phyloP scores from a whole-genome alignment of 1,140 invertebrate species.

The Probaryconus sp. region DNA sequence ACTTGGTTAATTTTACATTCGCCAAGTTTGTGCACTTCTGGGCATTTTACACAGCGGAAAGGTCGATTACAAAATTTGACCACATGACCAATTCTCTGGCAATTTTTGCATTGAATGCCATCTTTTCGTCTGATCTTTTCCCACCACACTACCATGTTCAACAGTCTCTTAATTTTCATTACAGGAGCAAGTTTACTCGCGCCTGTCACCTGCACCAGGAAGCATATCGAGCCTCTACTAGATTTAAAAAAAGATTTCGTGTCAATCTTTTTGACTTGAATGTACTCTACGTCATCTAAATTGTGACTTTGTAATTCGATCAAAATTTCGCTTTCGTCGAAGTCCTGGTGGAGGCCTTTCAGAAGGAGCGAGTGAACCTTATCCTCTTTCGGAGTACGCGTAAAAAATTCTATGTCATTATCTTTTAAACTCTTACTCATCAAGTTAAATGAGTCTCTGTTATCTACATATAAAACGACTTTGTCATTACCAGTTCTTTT shows the following conservation, averaged over 20 bases:
- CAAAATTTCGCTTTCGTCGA: neutral
- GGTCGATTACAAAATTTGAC: slow-evolving; percentile 26
- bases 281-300: too few relatives aligned
- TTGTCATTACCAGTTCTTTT: too few relatives aligned
- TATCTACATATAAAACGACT: too few relatives aligned
- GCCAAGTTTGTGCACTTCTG: neutral
- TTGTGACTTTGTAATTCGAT: neutral
- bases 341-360: slow-evolving; percentile 1
- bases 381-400: neutral
- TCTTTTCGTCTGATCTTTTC: slow-evolving; percentile 18
- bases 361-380: neutral
- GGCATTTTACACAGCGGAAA: slow-evolving; percentile 44
- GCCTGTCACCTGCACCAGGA: slow-evolving; percentile 9
- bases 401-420: slow-evolving; percentile 2
- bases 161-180: slow-evolving; percentile 3
- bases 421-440: neutral
- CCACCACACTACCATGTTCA: slow-evolving; percentile 24
- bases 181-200: neutral
- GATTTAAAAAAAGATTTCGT: too few relatives aligned
- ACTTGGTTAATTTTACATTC: too few relatives aligned
- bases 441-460: too few relatives aligned
- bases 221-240: neutral
- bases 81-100: slow-evolving; percentile 39
- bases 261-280: too few relatives aligned
- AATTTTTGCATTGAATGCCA: slow-evolving; percentile 37